These are phyloP conservation scores for Callipepla californica DNA, from an alignment of 2,113 vertebrate species.

Conservation along the genomic window DNA sequence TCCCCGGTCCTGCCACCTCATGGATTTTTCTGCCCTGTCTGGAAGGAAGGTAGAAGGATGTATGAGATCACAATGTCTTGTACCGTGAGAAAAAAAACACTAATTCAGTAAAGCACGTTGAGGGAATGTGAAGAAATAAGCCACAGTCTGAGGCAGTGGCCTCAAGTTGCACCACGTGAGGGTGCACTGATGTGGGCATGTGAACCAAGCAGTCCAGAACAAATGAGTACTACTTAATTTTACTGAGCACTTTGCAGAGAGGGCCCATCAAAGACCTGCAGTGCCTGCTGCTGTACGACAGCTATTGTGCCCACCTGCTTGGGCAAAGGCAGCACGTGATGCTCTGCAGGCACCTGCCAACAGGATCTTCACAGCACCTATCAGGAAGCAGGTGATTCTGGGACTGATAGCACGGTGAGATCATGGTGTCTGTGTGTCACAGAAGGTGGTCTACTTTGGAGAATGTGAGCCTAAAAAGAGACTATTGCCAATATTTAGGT, in stretches of 20 bases:
- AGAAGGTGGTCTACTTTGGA: not conserved
- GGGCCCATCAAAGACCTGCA: not conserved
- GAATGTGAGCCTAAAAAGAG: not conserved
- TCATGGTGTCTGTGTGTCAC: not conserved
- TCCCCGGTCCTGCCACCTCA: rapidly evolving
- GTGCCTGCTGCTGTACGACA: not conserved
- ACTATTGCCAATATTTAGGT: not conserved
- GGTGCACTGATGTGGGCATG: not conserved
- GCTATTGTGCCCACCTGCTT: not conserved
- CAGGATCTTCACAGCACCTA: not conserved
- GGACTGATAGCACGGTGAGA: not conserved
- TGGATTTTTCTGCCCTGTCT: not conserved
- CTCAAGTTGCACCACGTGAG: too few relatives aligned
- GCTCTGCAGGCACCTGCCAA: not conserved
- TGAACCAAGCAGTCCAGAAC: not conserved
- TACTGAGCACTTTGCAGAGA: not conserved
- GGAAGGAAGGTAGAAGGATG: not conserved
- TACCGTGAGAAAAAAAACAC: not conserved
- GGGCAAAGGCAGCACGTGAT: not conserved
- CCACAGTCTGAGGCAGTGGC: not conserved
- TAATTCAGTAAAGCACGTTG: not conserved
- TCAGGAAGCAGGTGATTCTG: not conserved
- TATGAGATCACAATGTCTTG: not conserved
- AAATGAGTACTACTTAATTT: not conserved
- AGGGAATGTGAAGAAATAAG: not conserved